A percentile compares a stretch with the other conserved stretches of the same genome.
These are phyloP conservation scores for Fundulus diaphanus DNA, from an alignment of 2,797 vertebrate species.

Conservation along the genomic window DNA sequence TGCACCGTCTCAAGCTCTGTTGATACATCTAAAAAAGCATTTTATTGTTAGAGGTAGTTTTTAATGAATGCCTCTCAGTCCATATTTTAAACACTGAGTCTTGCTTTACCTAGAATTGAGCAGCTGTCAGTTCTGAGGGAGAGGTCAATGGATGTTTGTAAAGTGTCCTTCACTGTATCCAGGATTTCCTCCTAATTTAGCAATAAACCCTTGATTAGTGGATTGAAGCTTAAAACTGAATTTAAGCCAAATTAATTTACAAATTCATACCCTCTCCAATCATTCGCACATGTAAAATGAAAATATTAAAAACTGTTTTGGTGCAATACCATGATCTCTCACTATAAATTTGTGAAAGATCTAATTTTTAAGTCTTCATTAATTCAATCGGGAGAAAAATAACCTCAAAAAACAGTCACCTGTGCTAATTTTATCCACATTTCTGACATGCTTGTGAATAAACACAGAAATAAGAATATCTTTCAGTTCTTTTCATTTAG, in stretches of 20 bases:
- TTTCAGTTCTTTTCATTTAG: no score
- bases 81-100: not conserved
- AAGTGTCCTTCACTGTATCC: accelerated
- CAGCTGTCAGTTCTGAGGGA: slow-evolving; percentile 1
- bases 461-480: no score
- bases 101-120: slow-evolving; percentile 48
- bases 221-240: not conserved
- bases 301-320: not conserved
- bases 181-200: slow-evolving; percentile 17
- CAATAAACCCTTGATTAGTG: slow-evolving; percentile 4
- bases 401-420: no score
- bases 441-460: no score
- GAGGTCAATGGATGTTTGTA: slow-evolving; percentile 28
- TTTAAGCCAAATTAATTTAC: not conserved
- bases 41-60: not conserved
- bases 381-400: no score
- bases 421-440: not conserved
- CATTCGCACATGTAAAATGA: not conserved
- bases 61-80: not conserved
- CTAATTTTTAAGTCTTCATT: no score
- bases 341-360: no score
- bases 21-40: slow-evolving; percentile 14
- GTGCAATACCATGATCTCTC: not conserved
- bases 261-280: not conserved
- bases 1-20: accelerated